Evolutionary conservation across 2,888 invertebrate species (phyloP).

Genomic region (Plebejus melissa): DNA sequence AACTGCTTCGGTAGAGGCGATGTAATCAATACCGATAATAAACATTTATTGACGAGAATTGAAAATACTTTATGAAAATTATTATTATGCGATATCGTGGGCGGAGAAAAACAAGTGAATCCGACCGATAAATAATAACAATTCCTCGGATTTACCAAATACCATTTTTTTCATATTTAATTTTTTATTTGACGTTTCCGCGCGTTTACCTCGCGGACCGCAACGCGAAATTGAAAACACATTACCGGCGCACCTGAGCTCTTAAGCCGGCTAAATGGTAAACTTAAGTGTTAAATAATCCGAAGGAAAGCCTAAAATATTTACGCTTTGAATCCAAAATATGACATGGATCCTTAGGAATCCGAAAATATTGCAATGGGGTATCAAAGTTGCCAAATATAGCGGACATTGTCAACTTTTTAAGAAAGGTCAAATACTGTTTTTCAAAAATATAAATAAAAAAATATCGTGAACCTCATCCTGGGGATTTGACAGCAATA

Average conservation of each 20-base stretch:
- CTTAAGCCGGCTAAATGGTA: slow-evolving; percentile 12
- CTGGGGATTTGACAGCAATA: no score
- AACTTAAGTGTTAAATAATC: slow-evolving; percentile 17
- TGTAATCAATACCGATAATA: slow-evolving; percentile 6
- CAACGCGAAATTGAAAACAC: slow-evolving; percentile 19
- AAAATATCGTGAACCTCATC: no score
- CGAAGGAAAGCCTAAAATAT: background rate
- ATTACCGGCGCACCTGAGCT: slow-evolving; percentile 17
- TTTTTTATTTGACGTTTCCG: slow-evolving; percentile 24
- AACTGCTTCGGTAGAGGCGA: background rate
- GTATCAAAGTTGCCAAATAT: background rate
- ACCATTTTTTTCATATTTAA: slow-evolving; percentile 1
- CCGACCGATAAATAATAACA: slow-evolving; percentile 4
- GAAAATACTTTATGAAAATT: slow-evolving; percentile 12
- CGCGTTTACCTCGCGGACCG: background rate
- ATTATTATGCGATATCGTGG: background rate
- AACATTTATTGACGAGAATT: background rate
- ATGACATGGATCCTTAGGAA: slow-evolving; percentile 2
- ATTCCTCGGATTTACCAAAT: background rate
- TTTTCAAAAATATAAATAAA: no score
- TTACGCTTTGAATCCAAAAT: background rate
- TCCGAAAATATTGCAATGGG: background rate
- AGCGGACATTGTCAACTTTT: background rate
- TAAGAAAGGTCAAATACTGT: no score
- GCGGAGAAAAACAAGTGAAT: slow-evolving; percentile 14